phyloP scores from a whole-genome alignment of 2,888 invertebrate genomes.

The Hydrotaea diabolus region DNA sequence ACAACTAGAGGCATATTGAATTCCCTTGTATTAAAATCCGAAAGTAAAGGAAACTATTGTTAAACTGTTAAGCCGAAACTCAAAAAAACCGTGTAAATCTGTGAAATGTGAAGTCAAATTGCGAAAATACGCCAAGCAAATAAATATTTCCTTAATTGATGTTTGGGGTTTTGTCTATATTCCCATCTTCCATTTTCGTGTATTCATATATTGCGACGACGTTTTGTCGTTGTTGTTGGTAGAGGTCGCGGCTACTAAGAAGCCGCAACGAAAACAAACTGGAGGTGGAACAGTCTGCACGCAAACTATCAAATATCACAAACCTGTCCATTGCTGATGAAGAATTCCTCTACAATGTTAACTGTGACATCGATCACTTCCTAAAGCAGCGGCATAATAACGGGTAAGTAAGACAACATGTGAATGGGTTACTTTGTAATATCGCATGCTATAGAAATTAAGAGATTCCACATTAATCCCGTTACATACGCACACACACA shows the following conservation, averaged over 20 bases:
- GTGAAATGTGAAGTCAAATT: too few species aligned
- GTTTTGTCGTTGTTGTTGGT: conserved; percentile 53
- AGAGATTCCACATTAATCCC: too few species aligned
- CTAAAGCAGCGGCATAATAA: conserved; percentile 75
- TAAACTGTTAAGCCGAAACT: too few species aligned
- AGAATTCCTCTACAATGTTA: conserved; percentile 80
- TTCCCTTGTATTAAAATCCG: too few species aligned
- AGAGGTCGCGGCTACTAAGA: conserved; percentile 55
- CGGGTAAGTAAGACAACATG: conserved; percentile 74
- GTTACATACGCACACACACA: too few species aligned
- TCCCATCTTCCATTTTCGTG: too few species aligned
- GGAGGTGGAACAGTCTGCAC: conserved; percentile 63
- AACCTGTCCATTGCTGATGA: conserved; percentile 79
- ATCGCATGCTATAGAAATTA: background rate
- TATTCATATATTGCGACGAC: conserved; percentile 22
- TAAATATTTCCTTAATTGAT: too few species aligned
- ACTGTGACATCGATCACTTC: conserved; percentile 79
- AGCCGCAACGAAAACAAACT: conserved; percentile 64
- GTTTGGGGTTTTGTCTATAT: too few species aligned
- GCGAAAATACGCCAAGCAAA: too few species aligned
- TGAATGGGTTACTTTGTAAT: background rate
- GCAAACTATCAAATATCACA: conserved; percentile 71
- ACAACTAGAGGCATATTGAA: too few species aligned
- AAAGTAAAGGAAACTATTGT: too few species aligned
- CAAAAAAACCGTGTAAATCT: too few species aligned